A percentile compares a stretch with the other conserved stretches of the same genome.
These are phyloP conservation scores for Monoplex corrugatus DNA, from an alignment of 2,888 invertebrate genomes.

Conservation along the genomic window DNA sequence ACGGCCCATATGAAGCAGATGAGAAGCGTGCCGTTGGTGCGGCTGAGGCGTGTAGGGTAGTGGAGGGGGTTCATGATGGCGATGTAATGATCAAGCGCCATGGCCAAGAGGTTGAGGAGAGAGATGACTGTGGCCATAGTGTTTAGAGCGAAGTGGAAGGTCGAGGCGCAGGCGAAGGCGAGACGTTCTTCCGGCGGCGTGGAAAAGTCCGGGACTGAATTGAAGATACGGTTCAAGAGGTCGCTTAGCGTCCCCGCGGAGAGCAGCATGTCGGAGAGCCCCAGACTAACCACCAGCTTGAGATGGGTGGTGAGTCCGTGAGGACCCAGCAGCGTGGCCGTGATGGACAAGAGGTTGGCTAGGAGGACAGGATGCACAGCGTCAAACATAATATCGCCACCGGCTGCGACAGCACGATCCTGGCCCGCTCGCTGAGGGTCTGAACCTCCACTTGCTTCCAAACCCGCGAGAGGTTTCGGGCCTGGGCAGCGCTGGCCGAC, in stretches of 20 bases:
- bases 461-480: conserved; percentile 5
- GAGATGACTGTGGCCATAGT: conserved; percentile 70
- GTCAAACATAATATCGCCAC: conserved; percentile 64
- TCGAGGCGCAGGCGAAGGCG: conserved; percentile 65
- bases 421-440: conserved; percentile 57
- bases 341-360: conserved; percentile 72
- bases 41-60: conserved; percentile 63
- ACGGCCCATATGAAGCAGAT: conserved; percentile 67
- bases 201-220: conserved; percentile 52
- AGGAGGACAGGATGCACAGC: conserved; percentile 66
- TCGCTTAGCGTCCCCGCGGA: conserved; percentile 68
- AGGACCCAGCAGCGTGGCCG: conserved; percentile 72
- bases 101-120: conserved; percentile 68
- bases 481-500: not conserved
- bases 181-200: conserved; percentile 59
- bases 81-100: conserved; percentile 74
- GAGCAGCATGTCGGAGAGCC: conserved; percentile 70
- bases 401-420: conserved; percentile 62
- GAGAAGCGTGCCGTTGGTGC: conserved; percentile 60
- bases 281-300: conserved; percentile 73
- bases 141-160: conserved; percentile 68
- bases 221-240: conserved; percentile 68
- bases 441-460: conserved; percentile 35
- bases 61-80: conserved; percentile 70
- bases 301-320: conserved; percentile 67